Evolutionary conservation across 2,888 invertebrate species (phyloP).

Genomic region (Pantelozetes paolii): DNA sequence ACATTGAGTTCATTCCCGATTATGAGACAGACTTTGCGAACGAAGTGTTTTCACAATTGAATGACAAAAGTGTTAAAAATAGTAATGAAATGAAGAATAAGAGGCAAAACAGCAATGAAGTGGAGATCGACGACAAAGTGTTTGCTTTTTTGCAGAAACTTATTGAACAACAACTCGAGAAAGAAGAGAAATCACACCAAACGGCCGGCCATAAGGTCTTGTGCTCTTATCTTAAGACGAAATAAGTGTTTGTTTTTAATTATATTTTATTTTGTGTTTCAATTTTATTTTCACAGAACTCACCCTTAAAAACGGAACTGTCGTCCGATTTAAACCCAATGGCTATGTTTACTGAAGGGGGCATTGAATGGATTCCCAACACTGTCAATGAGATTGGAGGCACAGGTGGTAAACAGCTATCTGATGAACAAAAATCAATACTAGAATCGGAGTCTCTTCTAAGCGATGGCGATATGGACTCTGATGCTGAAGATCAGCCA

Average conservation of each 20-base stretch:
- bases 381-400: conserved; percentile 26
- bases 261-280: not conserved
- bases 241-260: not conserved
- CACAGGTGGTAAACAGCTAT: conserved; percentile 8
- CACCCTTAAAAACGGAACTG: conserved; percentile 36
- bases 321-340: conserved; percentile 42
- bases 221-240: not conserved
- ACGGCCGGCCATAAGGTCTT: not conserved
- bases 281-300: not conserved
- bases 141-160: conserved; percentile 9
- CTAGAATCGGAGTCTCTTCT: not conserved
- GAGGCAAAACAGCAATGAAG: not conserved
- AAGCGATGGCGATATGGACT: conserved; percentile 13
- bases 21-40: conserved; percentile 11
- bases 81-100: not conserved
- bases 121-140: conserved; percentile 17
- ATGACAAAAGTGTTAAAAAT: conserved; percentile 7
- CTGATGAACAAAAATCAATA: conserved; percentile 6
- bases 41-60: not conserved
- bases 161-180: not conserved
- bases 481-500: not conserved
- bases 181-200: not conserved
- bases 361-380: conserved; percentile 44
- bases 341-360: conserved; percentile 43
- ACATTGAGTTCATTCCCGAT: conserved; percentile 18